These are phyloP conservation scores for Drosophila nr. perissopoda DNA, from an alignment of 2,888 invertebrate genomes.

Conservation along the genomic window DNA sequence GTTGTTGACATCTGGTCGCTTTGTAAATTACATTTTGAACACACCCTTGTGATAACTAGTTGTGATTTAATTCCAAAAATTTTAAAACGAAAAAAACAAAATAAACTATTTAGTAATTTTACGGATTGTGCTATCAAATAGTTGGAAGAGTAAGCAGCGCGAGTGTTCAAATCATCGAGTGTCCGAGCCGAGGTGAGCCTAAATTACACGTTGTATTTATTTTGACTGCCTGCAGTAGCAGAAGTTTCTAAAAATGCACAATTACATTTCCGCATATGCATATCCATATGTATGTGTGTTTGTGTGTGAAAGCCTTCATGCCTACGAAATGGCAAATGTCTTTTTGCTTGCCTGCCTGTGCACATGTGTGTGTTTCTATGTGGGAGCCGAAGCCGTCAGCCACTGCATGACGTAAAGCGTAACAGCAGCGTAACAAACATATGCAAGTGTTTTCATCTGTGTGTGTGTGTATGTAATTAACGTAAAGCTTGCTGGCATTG, in stretches of 20 bases:
- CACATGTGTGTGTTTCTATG: constrained; percentile 39
- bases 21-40: constrained; percentile 61
- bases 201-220: constrained; percentile 46
- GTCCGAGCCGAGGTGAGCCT: constrained; percentile 65
- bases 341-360: constrained; percentile 38
- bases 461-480: constrained; percentile 57
- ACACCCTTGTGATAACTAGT: constrained; percentile 73
- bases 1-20: constrained; percentile 80
- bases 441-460: constrained; percentile 18
- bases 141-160: constrained; percentile 39
- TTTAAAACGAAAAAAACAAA: constrained; percentile 11
- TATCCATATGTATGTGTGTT: constrained; percentile 34
- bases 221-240: constrained; percentile 8
- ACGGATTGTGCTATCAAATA: constrained; percentile 68
- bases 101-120: constrained; percentile 50
- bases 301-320: constrained; percentile 36
- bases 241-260: constrained; percentile 51
- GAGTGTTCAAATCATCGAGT: constrained; percentile 46
- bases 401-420: constrained; percentile 74
- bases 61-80: constrained; percentile 70
- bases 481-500: constrained; percentile 68
- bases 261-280: constrained; percentile 69
- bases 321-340: constrained; percentile 37
- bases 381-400: constrained; percentile 64
- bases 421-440: constrained; percentile 46